phyloP scores from a whole-genome alignment of 2,113 vertebrate genomes.

The Sylvilagus bachmani region DNA sequence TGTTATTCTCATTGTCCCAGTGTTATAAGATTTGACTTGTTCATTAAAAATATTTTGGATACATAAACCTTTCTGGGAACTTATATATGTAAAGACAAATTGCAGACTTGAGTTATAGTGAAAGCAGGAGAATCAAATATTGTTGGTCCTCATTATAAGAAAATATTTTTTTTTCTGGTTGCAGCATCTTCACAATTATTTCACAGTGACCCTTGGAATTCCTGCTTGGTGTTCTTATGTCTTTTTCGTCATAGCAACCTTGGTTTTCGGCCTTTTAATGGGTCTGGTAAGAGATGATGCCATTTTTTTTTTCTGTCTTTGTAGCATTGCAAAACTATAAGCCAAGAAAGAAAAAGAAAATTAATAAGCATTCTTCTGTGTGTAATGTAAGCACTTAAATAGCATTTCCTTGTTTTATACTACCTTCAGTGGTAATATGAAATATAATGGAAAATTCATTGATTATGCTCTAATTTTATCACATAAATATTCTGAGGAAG shows the following conservation, averaged over 20 bases:
- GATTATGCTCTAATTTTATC: background rate
- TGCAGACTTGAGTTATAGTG: background rate
- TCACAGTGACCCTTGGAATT: constrained; percentile 91
- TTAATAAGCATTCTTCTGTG: background rate
- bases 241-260: constrained; percentile 90
- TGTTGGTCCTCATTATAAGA: constrained; percentile 22
- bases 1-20: background rate
- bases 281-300: constrained; percentile 90
- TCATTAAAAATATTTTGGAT: constrained; percentile 15
- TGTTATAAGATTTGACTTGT: constrained; percentile 22
- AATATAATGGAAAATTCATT: constrained; percentile 24
- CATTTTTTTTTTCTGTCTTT: background rate
- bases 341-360: constrained; percentile 36
- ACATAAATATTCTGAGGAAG: constrained; percentile 44
- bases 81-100: background rate
- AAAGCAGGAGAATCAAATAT: background rate
- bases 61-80: constrained; percentile 16
- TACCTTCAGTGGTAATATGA: constrained; percentile 33
- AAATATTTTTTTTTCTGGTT: constrained; percentile 66
- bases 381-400: background rate
- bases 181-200: constrained; percentile 93
- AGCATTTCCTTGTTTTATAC: constrained; percentile 23
- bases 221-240: constrained; percentile 92
- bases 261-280: constrained; percentile 91
- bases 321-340: constrained; percentile 39